Evolutionary conservation across 2,797 vertebrate species (phyloP).

Genomic region (Acanthornis magna): DNA sequence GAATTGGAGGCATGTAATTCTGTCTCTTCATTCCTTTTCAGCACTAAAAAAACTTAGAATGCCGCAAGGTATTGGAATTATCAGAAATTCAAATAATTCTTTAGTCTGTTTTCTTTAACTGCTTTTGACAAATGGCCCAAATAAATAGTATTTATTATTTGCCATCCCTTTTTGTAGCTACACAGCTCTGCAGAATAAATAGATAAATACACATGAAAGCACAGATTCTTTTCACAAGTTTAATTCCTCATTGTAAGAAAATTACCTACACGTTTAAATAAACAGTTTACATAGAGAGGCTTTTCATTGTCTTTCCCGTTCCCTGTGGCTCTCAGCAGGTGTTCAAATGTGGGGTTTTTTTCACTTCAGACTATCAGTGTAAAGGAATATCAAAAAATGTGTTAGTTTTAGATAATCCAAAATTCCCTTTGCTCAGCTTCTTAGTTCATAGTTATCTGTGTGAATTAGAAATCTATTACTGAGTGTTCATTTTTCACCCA

Average conservation of each 20-base stretch:
- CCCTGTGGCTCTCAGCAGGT: conserved; percentile 52
- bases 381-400: conserved; percentile 67
- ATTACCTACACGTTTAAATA: conserved; percentile 54
- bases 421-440: conserved; percentile 72
- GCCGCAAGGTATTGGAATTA: not conserved
- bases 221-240: not conserved
- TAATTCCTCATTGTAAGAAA: not conserved
- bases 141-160: not conserved
- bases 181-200: not conserved
- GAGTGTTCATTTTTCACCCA: conserved; percentile 74
- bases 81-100: not conserved
- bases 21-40: not conserved
- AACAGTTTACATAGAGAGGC: conserved; percentile 18
- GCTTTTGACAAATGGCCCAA: not conserved
- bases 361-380: conserved; percentile 43
- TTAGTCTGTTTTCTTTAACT: not conserved
- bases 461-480: conserved; percentile 74
- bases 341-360: conserved; percentile 55
- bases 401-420: conserved; percentile 72
- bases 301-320: conserved; percentile 38
- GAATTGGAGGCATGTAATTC: not conserved
- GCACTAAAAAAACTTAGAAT: not conserved
- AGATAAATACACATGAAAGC: not conserved
- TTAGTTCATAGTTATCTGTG: conserved; percentile 68
- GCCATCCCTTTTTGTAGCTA: not conserved